phyloP scores from a whole-genome alignment of 2,888 invertebrate species.

The Cetonia aurata region DNA sequence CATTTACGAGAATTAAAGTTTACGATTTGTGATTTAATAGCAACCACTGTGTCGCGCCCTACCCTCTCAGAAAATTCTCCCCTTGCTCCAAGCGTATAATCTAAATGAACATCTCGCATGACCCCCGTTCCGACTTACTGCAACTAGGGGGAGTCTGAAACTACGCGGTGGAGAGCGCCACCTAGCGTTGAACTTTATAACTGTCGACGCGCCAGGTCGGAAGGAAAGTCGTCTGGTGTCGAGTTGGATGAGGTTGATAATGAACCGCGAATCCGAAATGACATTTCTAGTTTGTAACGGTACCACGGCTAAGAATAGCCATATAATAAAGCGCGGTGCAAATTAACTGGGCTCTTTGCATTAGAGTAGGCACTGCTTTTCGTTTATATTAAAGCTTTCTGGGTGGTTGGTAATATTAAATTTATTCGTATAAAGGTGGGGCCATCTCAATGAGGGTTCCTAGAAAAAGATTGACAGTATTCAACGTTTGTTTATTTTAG shows the following conservation, averaged over 20 bases:
- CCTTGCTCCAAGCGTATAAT: constrained; percentile 41
- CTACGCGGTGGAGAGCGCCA: not conserved
- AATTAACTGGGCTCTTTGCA: too few relatives aligned
- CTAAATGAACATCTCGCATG: constrained; percentile 59
- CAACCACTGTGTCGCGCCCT: not conserved
- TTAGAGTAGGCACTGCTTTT: too few relatives aligned
- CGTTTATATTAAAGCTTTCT: too few relatives aligned
- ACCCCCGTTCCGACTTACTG: constrained; percentile 43
- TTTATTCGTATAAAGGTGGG: too few relatives aligned
- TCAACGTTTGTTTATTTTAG: too few relatives aligned
- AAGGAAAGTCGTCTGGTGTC: not conserved
- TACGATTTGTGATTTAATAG: constrained; percentile 49
- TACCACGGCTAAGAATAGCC: too few relatives aligned
- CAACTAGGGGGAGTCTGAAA: not conserved
- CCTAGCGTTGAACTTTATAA: not conserved
- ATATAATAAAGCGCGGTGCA: too few relatives aligned
- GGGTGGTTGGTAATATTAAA: too few relatives aligned
- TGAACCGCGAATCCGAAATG: constrained; percentile 59
- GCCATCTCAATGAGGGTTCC: too few relatives aligned
- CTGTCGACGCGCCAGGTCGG: not conserved
- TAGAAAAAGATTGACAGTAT: too few relatives aligned
- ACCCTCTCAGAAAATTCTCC: constrained; percentile 49
- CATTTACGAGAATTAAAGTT: constrained; percentile 50
- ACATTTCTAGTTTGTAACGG: constrained; percentile 51
- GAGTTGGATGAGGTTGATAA: constrained; percentile 50